These are phyloP conservation scores for Enteromius treurensis DNA, from an alignment of 2,797 vertebrate species.

Conservation along the genomic window DNA sequence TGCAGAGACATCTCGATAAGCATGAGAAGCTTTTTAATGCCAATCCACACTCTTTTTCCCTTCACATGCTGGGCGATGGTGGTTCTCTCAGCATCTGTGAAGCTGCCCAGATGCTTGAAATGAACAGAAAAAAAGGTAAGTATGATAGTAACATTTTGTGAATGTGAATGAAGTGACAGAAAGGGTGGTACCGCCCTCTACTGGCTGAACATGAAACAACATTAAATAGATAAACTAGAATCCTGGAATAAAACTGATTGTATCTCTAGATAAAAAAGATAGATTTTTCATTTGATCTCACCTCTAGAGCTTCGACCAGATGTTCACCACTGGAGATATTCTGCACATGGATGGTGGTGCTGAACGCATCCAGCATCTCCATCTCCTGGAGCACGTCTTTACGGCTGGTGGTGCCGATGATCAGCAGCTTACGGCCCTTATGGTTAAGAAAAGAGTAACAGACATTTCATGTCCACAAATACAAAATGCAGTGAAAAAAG, in stretches of 20 bases:
- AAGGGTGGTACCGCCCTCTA: not conserved
- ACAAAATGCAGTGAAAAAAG: not conserved
- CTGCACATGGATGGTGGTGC: conserved; percentile 92
- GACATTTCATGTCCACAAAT: not conserved
- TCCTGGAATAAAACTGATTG: not conserved
- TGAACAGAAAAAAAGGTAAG: conserved; percentile 12
- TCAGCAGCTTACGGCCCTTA: conserved; percentile 94
- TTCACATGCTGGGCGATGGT: conserved; percentile 90
- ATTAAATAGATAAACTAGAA: not conserved
- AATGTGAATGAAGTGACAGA: not conserved
- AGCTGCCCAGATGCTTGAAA: conserved; percentile 89
- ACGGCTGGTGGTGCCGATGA: conserved; percentile 96
- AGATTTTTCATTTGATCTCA: conserved; percentile 60
- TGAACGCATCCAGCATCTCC: conserved; percentile 98
- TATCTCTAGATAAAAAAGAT: not conserved
- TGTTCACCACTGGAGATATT: conserved; percentile 93
- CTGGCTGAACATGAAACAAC: not conserved
- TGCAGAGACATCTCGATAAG: conserved; percentile 98
- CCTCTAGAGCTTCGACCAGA: conserved; percentile 94
- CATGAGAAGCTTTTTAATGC: conserved; percentile 97
- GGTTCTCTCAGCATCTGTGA: conserved; percentile 90
- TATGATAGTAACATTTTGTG: not conserved
- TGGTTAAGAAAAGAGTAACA: conserved; percentile 14
- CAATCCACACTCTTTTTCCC: conserved; percentile 91
- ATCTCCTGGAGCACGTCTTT: conserved; percentile 98